phyloP scores from a whole-genome alignment of 2,113 vertebrate genomes.

The Grallaria varia region DNA sequence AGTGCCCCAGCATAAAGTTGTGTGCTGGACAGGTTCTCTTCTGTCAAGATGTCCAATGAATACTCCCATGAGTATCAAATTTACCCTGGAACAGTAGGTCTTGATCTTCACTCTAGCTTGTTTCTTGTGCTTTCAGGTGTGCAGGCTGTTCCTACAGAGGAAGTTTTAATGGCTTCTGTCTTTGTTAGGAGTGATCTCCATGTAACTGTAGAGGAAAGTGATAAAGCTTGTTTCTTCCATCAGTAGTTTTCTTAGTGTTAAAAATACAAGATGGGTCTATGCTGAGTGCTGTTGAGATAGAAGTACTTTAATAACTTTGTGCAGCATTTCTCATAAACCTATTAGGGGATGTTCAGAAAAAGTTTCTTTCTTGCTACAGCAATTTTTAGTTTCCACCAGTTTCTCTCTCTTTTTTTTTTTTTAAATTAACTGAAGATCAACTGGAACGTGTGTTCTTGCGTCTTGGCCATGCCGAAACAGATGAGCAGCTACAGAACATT shows the following conservation, averaged over 20 bases:
- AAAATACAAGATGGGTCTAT: background rate
- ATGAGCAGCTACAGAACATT: constrained; percentile 95
- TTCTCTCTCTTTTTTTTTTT: background rate
- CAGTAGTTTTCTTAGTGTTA: background rate
- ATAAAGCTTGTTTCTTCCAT: background rate
- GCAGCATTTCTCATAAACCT: background rate
- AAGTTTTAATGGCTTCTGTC: background rate
- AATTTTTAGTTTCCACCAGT: background rate
- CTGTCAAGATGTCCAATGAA: background rate
- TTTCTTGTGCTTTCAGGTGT: background rate
- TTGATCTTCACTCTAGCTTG: background rate
- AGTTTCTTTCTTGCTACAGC: background rate
- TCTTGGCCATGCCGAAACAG: constrained; percentile 96
- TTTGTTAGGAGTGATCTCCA: background rate
- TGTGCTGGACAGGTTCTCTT: background rate
- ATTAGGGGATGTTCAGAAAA: background rate
- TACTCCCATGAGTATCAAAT: background rate
- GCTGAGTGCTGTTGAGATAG: background rate
- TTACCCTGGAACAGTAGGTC: background rate
- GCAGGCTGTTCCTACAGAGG: background rate
- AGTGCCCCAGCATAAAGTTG: background rate
- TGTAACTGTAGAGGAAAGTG: background rate
- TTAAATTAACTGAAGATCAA: constrained; percentile 82
- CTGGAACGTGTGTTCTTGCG: constrained; percentile 97
- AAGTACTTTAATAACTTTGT: background rate